A percentile compares a stretch with the other conserved stretches of the same genome.
These are phyloP conservation scores for Chascanopsetta lugubris DNA, from an alignment of 2,113 vertebrate genomes.

Conservation along the genomic window DNA sequence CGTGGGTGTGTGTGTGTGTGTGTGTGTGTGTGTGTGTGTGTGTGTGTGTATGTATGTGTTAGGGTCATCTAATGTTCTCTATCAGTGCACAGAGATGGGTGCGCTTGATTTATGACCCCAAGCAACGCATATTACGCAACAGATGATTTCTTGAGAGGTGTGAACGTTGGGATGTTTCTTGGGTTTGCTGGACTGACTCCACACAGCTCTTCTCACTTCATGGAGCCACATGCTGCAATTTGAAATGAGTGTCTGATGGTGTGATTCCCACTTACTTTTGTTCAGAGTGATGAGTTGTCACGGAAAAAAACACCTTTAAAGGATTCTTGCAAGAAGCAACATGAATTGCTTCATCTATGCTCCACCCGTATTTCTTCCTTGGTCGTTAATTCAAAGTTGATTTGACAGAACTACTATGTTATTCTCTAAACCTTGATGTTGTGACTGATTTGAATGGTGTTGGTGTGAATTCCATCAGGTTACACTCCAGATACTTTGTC, in stretches of 20 bases:
- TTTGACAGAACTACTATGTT: constrained; percentile 10
- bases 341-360: too few relatives aligned
- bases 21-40: not conserved
- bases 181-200: not conserved
- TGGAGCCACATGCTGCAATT: not conserved
- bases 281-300: not conserved
- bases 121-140: constrained; percentile 25
- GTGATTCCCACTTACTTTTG: not conserved
- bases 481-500: not conserved
- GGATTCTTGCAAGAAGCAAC: constrained; percentile 5
- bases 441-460: constrained; percentile 1
- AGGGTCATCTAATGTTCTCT: constrained; percentile 25
- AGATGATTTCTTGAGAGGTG: constrained; percentile 1
- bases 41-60: constrained; percentile 8
- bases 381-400: not conserved
- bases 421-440: too few relatives aligned
- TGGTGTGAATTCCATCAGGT: constrained; percentile 34
- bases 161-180: constrained; percentile 4
- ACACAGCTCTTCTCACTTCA: not conserved
- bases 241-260: not conserved
- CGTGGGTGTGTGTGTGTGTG: not conserved
- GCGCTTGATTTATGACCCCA: constrained; percentile 29
- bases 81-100: not conserved
- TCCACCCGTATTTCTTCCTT: too few relatives aligned
- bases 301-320: not conserved